Conservation (phyloP, 2,113 vertebrate species). For the Spheniscus mendiculus region DNA sequence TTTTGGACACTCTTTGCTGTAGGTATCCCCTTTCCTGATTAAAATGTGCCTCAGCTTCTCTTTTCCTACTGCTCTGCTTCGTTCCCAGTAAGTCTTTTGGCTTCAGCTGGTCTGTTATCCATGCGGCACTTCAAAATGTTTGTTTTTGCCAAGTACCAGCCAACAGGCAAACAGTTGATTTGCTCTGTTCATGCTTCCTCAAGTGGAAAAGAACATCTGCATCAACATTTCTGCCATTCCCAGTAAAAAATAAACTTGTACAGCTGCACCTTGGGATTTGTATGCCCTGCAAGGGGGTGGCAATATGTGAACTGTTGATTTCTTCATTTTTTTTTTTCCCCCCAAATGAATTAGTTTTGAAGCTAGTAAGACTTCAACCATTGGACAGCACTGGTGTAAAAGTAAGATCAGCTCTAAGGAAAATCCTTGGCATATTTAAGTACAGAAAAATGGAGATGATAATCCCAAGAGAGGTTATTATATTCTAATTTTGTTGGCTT, state of each 20-base stretch:
- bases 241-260: neutral
- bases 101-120: neutral
- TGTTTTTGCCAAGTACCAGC: neutral
- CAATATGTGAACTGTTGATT: neutral
- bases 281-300: neutral
- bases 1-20: neutral
- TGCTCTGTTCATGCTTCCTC: neutral
- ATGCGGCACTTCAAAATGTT: neutral
- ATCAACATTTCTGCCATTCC: neutral
- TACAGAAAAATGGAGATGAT: neutral
- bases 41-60: neutral
- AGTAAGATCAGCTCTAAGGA: neutral
- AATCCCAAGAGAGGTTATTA: neutral
- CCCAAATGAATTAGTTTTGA: neutral
- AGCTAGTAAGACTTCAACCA: neutral
- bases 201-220: slow-evolving; percentile 35
- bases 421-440: neutral
- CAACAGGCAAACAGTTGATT: neutral
- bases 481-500: neutral
- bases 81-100: neutral
- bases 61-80: neutral
- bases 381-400: neutral
- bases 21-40: neutral
- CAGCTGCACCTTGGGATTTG: neutral
- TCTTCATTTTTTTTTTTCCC: neutral